A percentile compares a stretch with the other conserved stretches of the same genome.
Conservation (phyloP, 2,888 invertebrate species). For the Deladenus siricidicola region DNA sequence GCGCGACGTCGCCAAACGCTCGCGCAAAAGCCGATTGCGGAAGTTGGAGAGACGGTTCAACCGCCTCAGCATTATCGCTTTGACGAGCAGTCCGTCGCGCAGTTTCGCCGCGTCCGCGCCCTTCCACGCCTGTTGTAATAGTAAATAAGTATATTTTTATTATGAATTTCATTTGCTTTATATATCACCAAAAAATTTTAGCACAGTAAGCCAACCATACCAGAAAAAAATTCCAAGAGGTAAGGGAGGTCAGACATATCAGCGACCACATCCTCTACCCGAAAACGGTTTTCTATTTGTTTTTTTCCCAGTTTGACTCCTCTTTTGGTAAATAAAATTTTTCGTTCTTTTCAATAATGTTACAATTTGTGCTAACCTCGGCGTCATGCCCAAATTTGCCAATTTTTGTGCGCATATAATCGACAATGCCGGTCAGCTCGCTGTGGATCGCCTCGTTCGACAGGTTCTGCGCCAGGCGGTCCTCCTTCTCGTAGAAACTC, state of each 20-base stretch:
- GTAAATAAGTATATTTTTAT: too few species aligned
- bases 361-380: background rate
- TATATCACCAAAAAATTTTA: too few species aligned
- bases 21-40: conserved; percentile 13
- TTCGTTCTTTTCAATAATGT: background rate
- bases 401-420: conserved; percentile 1
- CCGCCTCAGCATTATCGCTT: conserved; percentile 14
- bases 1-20: conserved; percentile 7
- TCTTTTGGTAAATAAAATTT: background rate
- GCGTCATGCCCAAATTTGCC: background rate
- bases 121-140: conserved; percentile 7
- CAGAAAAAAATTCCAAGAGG: too few species aligned
- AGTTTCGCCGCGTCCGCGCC: too few species aligned
- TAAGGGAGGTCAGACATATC: too few species aligned
- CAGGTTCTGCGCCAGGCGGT: background rate
- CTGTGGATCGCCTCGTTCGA: conserved; percentile 1
- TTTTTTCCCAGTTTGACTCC: background rate
- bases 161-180: too few species aligned
- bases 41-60: conserved; percentile 23
- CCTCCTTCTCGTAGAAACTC: conserved; percentile 4
- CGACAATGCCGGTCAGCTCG: background rate
- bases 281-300: too few species aligned
- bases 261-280: too few species aligned
- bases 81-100: conserved; percentile 5
- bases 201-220: too few species aligned